Evolutionary conservation across 2,113 vertebrate genomes (phyloP), one percentile per base, ranked within the genome.

Genomic region (Polyodon spathula): DNA sequence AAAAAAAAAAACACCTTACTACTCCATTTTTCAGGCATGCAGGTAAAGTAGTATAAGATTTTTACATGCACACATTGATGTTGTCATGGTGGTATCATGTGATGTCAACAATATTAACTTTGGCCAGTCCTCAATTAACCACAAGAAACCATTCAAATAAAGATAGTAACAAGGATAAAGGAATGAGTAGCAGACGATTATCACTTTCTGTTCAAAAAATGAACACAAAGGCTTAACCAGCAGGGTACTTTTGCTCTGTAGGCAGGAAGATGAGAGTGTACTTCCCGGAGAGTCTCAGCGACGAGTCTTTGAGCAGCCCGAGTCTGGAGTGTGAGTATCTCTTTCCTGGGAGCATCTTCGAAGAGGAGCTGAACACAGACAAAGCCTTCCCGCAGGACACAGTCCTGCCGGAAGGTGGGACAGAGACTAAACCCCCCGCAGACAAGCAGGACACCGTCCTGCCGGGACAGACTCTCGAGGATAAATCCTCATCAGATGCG

Each of bases 241-340:
- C 12, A 15, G 9, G 12, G 4, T 37, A 6, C 16, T 1, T 56
- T 52, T 9, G 59, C 54, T 69, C n/a, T 77, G 42, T 73, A 94
- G 92, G 92, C 73, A 81, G 91, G 65, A 94, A 92, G 76, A 86
- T 93, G 78, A 81, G 85, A 59, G 86, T 94, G 56, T 94, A 94
- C 61, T 87, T 87, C 16, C 74, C 85, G 6, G 84, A 90, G 54
- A 81, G 66, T 69, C 73, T 64, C 46, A 82, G 76, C 6, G 85
- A 91, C 54, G 83, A 86, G 43, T 78, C 77, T 37, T 65, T 78
- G 9, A 73, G 76, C 70, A 81, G 84, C 64, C 79, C 81, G 0
- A 70, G 80, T 40, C 71, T 78, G 2, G 87, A 89, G 7, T 72
- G 81, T 7, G 84, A 88, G n/a, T 72, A 80, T 37, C 76, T 87